These are phyloP conservation scores for Tetragnatha montana DNA, from an alignment of 2,888 invertebrate genomes.

Conservation along the genomic window DNA sequence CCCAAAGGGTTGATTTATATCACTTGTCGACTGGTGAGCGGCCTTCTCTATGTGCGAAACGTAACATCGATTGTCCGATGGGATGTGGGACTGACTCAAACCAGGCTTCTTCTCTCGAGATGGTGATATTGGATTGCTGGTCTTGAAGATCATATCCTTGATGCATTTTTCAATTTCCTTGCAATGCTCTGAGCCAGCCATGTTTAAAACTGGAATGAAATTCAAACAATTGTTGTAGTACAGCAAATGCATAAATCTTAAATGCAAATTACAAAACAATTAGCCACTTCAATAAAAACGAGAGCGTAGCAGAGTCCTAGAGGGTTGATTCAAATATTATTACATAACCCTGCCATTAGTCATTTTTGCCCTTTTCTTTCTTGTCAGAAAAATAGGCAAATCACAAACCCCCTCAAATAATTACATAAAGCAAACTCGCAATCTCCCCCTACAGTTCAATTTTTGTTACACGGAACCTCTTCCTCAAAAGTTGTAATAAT, in stretches of 20 bases:
- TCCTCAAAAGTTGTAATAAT: too few species aligned
- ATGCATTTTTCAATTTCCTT: slow-evolving; percentile 45
- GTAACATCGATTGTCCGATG: slow-evolving; percentile 14
- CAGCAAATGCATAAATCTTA: background rate
- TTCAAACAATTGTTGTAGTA: background rate
- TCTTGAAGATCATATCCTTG: slow-evolving; percentile 36
- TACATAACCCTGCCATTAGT: too few species aligned
- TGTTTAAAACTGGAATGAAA: slow-evolving; percentile 4
- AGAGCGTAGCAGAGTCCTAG: too few species aligned
- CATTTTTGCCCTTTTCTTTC: too few species aligned
- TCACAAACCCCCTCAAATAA: too few species aligned
- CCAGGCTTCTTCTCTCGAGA: background rate
- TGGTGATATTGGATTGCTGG: background rate
- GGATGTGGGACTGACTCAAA: slow-evolving; percentile 13
- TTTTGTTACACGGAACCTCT: too few species aligned
- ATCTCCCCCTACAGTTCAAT: too few species aligned
- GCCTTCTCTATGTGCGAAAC: slow-evolving; percentile 44
- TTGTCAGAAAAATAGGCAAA: too few species aligned
- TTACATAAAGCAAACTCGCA: too few species aligned
- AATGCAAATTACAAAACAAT: background rate
- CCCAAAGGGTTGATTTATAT: background rate
- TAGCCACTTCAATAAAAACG: too few species aligned
- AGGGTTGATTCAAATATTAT: too few species aligned
- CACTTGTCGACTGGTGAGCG: background rate
- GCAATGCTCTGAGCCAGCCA: slow-evolving; percentile 26